Base-by-base conservation (phyloP, 2,113 vertebrate species). In the Pedionomus torquatus region DNA sequence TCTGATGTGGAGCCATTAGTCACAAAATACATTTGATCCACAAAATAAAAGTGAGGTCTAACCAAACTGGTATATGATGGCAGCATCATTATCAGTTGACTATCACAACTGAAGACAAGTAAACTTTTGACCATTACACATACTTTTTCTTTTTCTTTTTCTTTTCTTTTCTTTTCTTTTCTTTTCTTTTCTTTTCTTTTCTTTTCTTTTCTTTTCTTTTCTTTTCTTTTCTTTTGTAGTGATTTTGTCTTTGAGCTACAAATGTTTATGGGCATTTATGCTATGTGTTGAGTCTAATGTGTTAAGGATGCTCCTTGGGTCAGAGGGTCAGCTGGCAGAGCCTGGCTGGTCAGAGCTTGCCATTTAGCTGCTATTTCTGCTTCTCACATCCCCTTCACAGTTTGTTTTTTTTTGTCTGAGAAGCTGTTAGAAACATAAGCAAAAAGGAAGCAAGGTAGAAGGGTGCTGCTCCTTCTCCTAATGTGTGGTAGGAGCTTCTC, bases 321-420 rank as follows among this genome's bases (percentile, higher is more conserved):
- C 31, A 46, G 44, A 89, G 43, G 21, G n/a, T 55, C 46, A 78
- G 39, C 69, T 66, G 76, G 49, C 46, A 69, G 75, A 74, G 44
- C 52, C 70, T 85, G 28, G 17, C 57, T 48, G 61, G 35, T 21
- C 30, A 72, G 35, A 79, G 44, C n/a, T 52, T 80, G 91, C 16
- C 31, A 61, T 80, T 91, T 65, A 76, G 57, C n/a, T 94, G 92
- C 51, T 90, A 6, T 41, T 93, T 80, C 58, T 83, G 24, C 46
- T 82, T 85, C 77, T 72, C 91, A 77, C 70, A 24, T 39, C 13
- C 16, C 25, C 41, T 70, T 91, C 75, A 63, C 75, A 77, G 49
- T 43, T 49, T 72, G 24, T 0, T 43, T 83, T 84, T 60, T 43
- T 84, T 60, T 43, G 10, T 46, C 61, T 63, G 75, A 69, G 86